A percentile compares a stretch with the other conserved stretches of the same genome.
Evolutionary conservation across 2,797 vertebrate species (phyloP).

Genomic region (Dallia pectoralis): DNA sequence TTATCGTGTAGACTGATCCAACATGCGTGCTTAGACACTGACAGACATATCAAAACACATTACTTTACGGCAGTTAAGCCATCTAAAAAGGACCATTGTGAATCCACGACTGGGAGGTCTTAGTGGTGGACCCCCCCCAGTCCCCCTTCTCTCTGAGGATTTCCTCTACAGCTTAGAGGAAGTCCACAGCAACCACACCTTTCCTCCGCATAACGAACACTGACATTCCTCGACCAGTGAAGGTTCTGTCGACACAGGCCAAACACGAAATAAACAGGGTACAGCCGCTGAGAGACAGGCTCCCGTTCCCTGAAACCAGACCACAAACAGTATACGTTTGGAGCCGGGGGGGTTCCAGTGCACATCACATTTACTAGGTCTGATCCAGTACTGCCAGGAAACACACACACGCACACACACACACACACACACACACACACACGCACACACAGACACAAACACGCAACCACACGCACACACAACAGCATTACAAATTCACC

Average conservation of each 20-base stretch:
- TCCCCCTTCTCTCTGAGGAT: neutral
- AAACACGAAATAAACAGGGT: neutral
- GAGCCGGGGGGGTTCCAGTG: neutral
- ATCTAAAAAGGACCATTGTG: neutral
- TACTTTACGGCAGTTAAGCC: too few relatives aligned
- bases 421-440: too few relatives aligned
- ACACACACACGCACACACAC: conserved; percentile 6
- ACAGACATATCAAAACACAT: too few relatives aligned
- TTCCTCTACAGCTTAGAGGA: conserved; percentile 33
- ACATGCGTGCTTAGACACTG: too few relatives aligned
- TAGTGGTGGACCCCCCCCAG: neutral
- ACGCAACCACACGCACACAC: too few relatives aligned
- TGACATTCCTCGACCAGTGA: conserved; percentile 44
- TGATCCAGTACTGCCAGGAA: neutral
- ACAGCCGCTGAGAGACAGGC: neutral
- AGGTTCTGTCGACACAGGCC: conserved; percentile 5
- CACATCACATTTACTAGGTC: neutral
- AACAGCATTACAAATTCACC: too few relatives aligned
- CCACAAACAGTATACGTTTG: conserved; percentile 4
- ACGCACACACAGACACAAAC: too few relatives aligned
- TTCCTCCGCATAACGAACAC: conserved; percentile 40
- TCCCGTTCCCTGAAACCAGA: neutral
- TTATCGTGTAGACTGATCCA: neutral
- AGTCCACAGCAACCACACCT: conserved; percentile 47
- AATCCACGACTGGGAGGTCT: neutral